phyloP scores from a whole-genome alignment of 2,888 invertebrate genomes.

The Apotomis capreana region DNA sequence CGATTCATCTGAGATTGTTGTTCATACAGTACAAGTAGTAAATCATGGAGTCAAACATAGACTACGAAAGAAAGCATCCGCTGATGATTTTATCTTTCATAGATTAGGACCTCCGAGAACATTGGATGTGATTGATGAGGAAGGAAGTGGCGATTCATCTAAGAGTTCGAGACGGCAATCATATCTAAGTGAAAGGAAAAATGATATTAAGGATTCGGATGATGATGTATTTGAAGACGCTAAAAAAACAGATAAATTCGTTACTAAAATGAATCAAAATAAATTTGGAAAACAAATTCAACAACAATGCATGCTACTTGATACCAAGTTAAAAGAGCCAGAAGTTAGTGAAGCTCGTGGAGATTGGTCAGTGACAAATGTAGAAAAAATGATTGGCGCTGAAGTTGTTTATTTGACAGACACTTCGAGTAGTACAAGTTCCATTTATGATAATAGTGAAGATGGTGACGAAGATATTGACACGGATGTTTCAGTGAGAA shows the following conservation, averaged over 20 bases:
- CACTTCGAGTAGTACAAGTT: constrained; percentile 85
- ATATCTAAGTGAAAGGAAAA: constrained; percentile 76
- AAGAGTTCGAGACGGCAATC: constrained; percentile 82
- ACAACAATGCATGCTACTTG: constrained; percentile 83
- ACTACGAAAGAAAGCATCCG: constrained; percentile 69
- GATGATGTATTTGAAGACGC: constrained; percentile 78
- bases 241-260: constrained; percentile 56
- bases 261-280: constrained; percentile 58
- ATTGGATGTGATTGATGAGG: constrained; percentile 91
- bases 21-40: constrained; percentile 74
- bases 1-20: constrained; percentile 69
- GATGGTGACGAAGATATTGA: constrained; percentile 74
- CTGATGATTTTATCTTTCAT: constrained; percentile 66
- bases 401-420: constrained; percentile 88
- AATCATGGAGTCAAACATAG: constrained; percentile 74
- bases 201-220: constrained; percentile 76
- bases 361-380: constrained; percentile 78
- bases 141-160: constrained; percentile 86
- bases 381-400: constrained; percentile 83
- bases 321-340: constrained; percentile 83
- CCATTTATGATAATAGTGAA: constrained; percentile 81
- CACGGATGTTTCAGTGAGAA: constrained; percentile 75
- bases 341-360: constrained; percentile 84
- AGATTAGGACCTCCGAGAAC: constrained; percentile 86
- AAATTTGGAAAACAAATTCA: constrained; percentile 67